These are phyloP conservation scores for Channallabes apus DNA, from an alignment of 2,797 vertebrate species.

Conservation along the genomic window DNA sequence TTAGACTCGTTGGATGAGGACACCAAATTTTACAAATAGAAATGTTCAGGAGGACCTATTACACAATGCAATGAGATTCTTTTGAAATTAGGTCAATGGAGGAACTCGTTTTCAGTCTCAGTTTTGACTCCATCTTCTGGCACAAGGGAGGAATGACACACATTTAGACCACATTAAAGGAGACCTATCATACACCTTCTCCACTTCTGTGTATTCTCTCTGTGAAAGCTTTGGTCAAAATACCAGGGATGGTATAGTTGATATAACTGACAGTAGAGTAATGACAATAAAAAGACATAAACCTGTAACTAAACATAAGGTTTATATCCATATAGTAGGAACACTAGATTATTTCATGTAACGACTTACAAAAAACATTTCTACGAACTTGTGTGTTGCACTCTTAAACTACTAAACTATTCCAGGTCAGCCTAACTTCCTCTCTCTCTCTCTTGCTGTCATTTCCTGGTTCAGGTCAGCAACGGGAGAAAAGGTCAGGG, in stretches of 20 bases:
- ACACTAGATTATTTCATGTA: background rate
- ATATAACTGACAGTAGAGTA: background rate
- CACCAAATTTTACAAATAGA: background rate
- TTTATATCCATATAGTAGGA: background rate
- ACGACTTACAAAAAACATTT: background rate
- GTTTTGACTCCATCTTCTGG: slow-evolving; percentile 49
- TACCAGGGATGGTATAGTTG: too few relatives aligned
- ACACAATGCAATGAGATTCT: slow-evolving; percentile 25
- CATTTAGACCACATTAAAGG: background rate
- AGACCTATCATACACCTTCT: too few relatives aligned
- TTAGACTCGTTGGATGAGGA: background rate
- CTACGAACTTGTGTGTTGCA: background rate
- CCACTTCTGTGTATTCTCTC: too few relatives aligned
- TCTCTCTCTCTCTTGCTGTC: slow-evolving; percentile 17
- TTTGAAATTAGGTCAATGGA: slow-evolving; percentile 27
- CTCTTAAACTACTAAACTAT: slow-evolving; percentile 7
- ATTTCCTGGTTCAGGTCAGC: slow-evolving; percentile 52
- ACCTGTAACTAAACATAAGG: background rate
- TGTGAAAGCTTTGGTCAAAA: too few relatives aligned
- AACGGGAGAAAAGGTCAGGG: slow-evolving; percentile 35
- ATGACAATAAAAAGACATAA: background rate
- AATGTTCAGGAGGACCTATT: slow-evolving; percentile 15
- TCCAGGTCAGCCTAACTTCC: slow-evolving; percentile 42
- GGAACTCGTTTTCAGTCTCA: background rate
- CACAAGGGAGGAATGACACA: background rate